Conservation (phyloP, 1,140 invertebrate species). For the Aricia agestis region DNA sequence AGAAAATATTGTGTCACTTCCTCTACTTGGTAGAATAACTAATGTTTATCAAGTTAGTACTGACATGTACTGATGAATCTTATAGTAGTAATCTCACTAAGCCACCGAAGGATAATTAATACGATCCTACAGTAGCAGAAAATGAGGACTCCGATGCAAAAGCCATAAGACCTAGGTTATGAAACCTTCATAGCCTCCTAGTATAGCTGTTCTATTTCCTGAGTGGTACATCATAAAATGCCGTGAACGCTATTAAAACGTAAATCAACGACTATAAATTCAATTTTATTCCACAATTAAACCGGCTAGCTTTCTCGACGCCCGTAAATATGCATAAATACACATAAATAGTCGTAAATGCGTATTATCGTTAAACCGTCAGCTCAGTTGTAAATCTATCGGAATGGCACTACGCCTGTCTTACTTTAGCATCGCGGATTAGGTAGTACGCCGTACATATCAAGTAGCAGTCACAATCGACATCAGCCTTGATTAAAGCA, state of each 20-base stretch:
- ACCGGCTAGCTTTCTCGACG: conserved; percentile 65
- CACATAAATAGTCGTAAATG: conserved; percentile 70
- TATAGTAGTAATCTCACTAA: not conserved
- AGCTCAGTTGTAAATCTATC: conserved; percentile 58
- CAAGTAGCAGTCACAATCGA: not conserved
- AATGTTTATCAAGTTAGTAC: no score
- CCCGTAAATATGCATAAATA: conserved; percentile 66
- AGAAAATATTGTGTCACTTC: no score
- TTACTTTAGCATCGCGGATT: conserved; percentile 29
- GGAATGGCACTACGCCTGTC: conserved; percentile 45
- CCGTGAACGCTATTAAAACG: conserved; percentile 45
- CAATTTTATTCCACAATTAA: conserved; percentile 76
- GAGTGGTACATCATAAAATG: conserved; percentile 44
- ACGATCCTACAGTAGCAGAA: not conserved
- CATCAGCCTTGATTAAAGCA: not conserved
- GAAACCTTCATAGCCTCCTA: conserved; percentile 3
- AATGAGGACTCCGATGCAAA: not conserved
- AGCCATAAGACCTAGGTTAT: not conserved
- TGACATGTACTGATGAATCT: no score
- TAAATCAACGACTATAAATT: conserved; percentile 71
- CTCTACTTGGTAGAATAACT: no score
- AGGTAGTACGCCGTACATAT: conserved; percentile 8
- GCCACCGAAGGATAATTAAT: not conserved
- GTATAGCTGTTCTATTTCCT: conserved; percentile 31
- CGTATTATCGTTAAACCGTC: conserved; percentile 76